Percentiles rank a stretch among this genome's conserved stretches.
Conservation (phyloP, 1,140 invertebrate genomes). For the Drosophila nasuta region DNA sequence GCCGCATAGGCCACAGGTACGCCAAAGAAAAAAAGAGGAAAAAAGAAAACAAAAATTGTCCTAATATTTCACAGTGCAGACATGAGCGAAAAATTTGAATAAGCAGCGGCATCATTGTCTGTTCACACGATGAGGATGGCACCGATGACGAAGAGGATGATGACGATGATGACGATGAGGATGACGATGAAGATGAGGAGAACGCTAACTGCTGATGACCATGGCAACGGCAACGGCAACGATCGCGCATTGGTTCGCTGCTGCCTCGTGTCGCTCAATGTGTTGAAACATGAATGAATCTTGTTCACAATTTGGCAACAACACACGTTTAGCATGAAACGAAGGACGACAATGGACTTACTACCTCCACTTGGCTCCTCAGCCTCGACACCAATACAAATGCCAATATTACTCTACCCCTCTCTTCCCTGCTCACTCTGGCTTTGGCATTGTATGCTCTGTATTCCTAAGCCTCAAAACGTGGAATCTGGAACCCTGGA, state of each 20-base stretch:
- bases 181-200: slow-evolving; percentile 15
- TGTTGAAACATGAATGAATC: slow-evolving; percentile 83
- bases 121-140: slow-evolving; percentile 60
- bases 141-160: neutral
- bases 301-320: slow-evolving; percentile 83
- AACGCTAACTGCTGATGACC: slow-evolving; percentile 38
- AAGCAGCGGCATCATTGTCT: slow-evolving; percentile 50
- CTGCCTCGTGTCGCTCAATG: slow-evolving; percentile 72
- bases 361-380: neutral
- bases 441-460: slow-evolving; percentile 5
- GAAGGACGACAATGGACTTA: slow-evolving; percentile 74
- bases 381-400: slow-evolving; percentile 6
- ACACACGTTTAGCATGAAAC: slow-evolving; percentile 82
- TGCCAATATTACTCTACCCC: slow-evolving; percentile 1
- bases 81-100: slow-evolving; percentile 29
- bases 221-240: slow-evolving; percentile 21
- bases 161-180: slow-evolving; percentile 6
- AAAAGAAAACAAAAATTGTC: slow-evolving; percentile 15
- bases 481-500: neutral
- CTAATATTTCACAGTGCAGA: slow-evolving; percentile 30
- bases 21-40: too few species aligned
- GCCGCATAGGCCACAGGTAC: slow-evolving; percentile 33
- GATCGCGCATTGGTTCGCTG: neutral
- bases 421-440: neutral
- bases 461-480: neutral